These are phyloP conservation scores for Orestias chungarensis DNA, from an alignment of 2,797 vertebrate species.

Conservation along the genomic window DNA sequence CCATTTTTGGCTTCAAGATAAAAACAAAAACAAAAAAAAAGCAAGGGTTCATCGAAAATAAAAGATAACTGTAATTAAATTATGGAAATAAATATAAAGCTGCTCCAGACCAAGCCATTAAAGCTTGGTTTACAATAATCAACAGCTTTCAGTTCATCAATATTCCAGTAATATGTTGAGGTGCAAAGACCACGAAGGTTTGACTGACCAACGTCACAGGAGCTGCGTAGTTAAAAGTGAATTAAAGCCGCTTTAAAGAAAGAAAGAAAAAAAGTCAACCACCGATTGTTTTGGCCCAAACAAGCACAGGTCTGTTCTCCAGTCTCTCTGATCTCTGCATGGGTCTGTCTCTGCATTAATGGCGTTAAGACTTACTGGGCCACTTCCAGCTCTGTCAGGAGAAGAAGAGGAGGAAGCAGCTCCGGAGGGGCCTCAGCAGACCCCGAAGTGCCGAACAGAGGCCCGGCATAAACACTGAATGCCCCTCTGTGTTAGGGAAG, in stretches of 20 bases:
- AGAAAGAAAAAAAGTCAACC: neutral
- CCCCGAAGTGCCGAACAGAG: conserved; percentile 33
- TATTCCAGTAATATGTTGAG: conserved; percentile 9
- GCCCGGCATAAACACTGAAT: conserved; percentile 54
- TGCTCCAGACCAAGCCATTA: neutral
- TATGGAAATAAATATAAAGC: neutral
- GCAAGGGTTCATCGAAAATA: neutral
- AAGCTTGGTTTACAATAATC: too few species aligned
- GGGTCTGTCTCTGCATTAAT: conserved; percentile 40
- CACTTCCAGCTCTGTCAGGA: conserved; percentile 53
- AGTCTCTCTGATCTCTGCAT: conserved; percentile 6
- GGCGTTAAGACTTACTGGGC: conserved; percentile 49
- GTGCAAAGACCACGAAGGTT: conserved; percentile 31
- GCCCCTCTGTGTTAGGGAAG: conserved; percentile 56
- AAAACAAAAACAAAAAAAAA: too few species aligned
- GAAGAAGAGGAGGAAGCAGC: conserved; percentile 49
- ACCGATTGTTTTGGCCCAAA: conserved; percentile 23
- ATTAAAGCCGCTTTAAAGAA: neutral
- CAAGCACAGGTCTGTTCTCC: conserved; percentile 23
- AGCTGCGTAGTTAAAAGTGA: conserved; percentile 29
- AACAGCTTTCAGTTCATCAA: conserved; percentile 17
- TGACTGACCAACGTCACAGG: conserved; percentile 2
- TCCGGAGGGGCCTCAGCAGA: conserved; percentile 53
- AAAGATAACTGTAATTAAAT: neutral
- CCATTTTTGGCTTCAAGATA: neutral